Conservation (phyloP, 1,140 invertebrate species). For the Drosophila sulfurigaster region DNA sequence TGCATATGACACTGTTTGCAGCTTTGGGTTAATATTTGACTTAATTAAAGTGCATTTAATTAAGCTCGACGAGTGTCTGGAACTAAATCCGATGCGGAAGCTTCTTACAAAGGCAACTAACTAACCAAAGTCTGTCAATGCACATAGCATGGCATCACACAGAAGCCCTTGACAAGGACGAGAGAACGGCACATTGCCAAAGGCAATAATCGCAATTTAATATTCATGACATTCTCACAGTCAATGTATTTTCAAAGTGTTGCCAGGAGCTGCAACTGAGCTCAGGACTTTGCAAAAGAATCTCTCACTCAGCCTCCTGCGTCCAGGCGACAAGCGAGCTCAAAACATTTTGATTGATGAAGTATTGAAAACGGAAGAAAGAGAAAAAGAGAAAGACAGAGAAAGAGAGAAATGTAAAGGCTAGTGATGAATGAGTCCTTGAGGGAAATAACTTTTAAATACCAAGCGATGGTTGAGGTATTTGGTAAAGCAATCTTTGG, state of each 20-base stretch:
- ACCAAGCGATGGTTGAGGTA: not conserved
- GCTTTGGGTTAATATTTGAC: constrained; percentile 59
- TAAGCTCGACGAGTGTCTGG: constrained; percentile 46
- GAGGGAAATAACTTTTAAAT: not conserved
- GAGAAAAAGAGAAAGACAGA: not conserved
- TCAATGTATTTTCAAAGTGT: constrained; percentile 77
- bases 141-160: not conserved
- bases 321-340: constrained; percentile 47
- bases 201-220: constrained; percentile 82
- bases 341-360: constrained; percentile 39
- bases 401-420: not conserved
- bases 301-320: constrained; percentile 17
- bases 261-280: constrained; percentile 56
- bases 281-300: constrained; percentile 19
- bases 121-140: constrained; percentile 14
- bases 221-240: constrained; percentile 78
- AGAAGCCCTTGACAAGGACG: constrained; percentile 2
- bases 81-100: constrained; percentile 28
- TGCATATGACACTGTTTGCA: constrained; percentile 49
- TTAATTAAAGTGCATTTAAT: constrained; percentile 76
- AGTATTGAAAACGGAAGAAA: not conserved
- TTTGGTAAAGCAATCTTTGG: not conserved
- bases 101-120: constrained; percentile 1
- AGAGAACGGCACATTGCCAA: constrained; percentile 63
- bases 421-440: not conserved